Evolutionary conservation across 2,888 invertebrate species (phyloP), one percentile per base, ranked within the genome.

Genomic region (Formica aserva): DNA sequence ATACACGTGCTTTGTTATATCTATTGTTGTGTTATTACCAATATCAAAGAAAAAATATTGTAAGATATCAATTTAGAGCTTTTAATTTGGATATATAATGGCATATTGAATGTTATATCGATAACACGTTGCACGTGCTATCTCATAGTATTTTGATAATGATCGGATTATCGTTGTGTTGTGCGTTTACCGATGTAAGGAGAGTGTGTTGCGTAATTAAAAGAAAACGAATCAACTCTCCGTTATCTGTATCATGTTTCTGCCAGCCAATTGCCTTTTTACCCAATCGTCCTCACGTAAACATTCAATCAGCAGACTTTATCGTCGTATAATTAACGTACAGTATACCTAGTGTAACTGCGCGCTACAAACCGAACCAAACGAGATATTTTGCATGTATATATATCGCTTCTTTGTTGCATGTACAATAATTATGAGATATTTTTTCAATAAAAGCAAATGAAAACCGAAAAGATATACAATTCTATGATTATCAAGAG

Each of bases 61-160:
- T 52, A 45, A 80, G 11, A 71, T 78, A 57, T 65, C 74, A 38
- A 77, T 60, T 63, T 82, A 85, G 67, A 87, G 57, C 83, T 85
- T 86, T 72, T 85, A 85, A 77, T 66, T 76, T 69, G 52, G 60
- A 75, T 55, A 32, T 32, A 32, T 32, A 75, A 63, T 82, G 69
- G 66, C 82, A 85, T 84, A 86, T 82, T 63, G 63, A 77, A 83
- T 81, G 74, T 87, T 83, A 80, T 41, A 69, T 35, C 62, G 83
- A 85, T 67, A 77, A 76, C 84, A 84, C 84, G 85, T 83, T 85
- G 69, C 85, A 84, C 83, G 84, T 85, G 84, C 74, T 85, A 82
- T 88, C 75, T 52, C 22, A 89, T 87, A 89, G 87, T 92, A 92
- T 92, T 92, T 92, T 92, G 87, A 92, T 92, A 92, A 88, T 52